These are phyloP conservation scores for Psittacula echo DNA, from an alignment of 2,797 vertebrate genomes.

Conservation along the genomic window DNA sequence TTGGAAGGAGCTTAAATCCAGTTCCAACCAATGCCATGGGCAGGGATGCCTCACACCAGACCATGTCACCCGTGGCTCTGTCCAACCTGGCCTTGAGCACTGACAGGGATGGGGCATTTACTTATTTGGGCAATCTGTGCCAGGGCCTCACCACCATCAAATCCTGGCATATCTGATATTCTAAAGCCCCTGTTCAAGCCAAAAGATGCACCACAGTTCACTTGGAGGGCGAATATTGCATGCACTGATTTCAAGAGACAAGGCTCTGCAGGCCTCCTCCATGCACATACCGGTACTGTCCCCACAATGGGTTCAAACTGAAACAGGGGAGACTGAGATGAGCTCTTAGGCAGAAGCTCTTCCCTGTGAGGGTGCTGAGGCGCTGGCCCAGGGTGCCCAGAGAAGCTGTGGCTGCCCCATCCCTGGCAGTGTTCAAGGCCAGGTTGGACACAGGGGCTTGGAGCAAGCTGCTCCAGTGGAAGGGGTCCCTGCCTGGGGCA, in stretches of 20 bases:
- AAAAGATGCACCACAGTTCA: not conserved
- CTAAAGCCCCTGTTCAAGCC: not conserved
- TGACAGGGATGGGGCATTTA: not conserved
- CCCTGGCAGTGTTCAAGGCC: too few relatives aligned
- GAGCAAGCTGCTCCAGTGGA: too few relatives aligned
- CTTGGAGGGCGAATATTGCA: rapidly evolving
- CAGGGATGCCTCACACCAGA: not conserved
- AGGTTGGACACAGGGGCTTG: too few relatives aligned
- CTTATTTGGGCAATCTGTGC: too few relatives aligned
- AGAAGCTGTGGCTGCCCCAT: too few relatives aligned
- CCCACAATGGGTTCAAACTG: not conserved
- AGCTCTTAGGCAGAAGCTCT: too few relatives aligned
- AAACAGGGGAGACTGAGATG: too few relatives aligned
- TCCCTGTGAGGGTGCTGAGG: too few relatives aligned
- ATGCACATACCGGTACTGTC: not conserved
- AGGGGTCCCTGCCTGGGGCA: too few relatives aligned
- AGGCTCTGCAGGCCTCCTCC: not conserved
- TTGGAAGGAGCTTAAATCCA: not conserved
- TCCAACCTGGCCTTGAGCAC: not conserved
- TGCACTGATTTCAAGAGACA: too few relatives aligned
- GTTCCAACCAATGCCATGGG: not conserved
- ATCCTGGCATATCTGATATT: too few relatives aligned
- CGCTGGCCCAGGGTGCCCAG: too few relatives aligned
- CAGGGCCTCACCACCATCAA: not conserved
- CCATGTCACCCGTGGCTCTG: not conserved